These are phyloP conservation scores for Octodon degus DNA, from an alignment of 2,113 vertebrate species.

Conservation along the genomic window DNA sequence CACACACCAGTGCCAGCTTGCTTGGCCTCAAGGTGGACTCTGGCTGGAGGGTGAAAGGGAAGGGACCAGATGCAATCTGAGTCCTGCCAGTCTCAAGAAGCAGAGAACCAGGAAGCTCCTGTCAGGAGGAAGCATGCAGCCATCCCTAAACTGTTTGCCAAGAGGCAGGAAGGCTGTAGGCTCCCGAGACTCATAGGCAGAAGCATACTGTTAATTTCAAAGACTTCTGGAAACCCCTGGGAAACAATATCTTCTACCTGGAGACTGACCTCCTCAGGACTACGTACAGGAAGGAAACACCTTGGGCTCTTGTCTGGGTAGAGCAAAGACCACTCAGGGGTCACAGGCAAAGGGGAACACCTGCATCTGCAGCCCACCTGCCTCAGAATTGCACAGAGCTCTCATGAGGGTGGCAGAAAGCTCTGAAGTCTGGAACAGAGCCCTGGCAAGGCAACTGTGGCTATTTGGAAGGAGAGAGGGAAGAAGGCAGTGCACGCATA, in stretches of 20 bases:
- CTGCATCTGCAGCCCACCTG: too few species aligned
- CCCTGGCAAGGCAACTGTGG: neutral
- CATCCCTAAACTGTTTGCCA: neutral
- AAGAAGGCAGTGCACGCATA: rapidly evolving
- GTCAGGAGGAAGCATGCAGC: neutral
- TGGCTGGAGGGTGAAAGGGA: neutral
- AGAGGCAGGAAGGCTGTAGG: neutral
- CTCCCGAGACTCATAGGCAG: neutral
- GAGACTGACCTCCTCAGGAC: neutral
- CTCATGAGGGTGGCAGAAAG: neutral
- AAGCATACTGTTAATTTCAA: neutral
- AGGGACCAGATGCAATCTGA: neutral
- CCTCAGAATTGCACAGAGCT: neutral
- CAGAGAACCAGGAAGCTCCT: neutral
- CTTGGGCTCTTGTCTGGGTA: neutral
- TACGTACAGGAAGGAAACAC: neutral
- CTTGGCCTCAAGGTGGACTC: neutral
- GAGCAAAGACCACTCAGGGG: neutral
- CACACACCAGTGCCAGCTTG: neutral
- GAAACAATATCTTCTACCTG: neutral
- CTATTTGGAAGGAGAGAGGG: neutral
- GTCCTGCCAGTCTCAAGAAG: neutral
- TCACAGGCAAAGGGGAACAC: neutral
- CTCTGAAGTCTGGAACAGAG: neutral
- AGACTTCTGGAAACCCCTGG: neutral